Conservation (phyloP, 1,140 invertebrate genomes). For the Diachasma alloeum region DNA sequence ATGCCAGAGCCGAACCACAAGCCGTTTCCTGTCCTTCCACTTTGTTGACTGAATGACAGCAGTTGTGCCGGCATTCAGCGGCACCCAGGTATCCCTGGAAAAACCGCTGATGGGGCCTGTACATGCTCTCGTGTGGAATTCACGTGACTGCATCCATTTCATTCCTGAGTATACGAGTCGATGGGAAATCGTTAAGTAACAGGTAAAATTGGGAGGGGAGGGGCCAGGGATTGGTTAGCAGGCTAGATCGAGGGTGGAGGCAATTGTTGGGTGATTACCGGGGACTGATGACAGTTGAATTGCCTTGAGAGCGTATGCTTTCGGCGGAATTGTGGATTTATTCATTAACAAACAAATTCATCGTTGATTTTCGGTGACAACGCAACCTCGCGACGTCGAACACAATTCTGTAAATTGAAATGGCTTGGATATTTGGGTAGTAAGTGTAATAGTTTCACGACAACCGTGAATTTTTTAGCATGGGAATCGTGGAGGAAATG, state of each 20-base stretch:
- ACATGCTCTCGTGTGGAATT: neutral
- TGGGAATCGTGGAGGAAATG: too few relatives aligned
- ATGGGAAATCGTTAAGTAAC: slow-evolving; percentile 36
- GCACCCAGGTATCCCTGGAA: slow-evolving; percentile 44
- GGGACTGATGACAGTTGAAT: neutral
- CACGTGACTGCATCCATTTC: neutral
- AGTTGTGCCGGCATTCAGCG: slow-evolving; percentile 14
- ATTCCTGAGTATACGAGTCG: slow-evolving; percentile 8
- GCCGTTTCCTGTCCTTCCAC: slow-evolving; percentile 57
- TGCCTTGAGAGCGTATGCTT: neutral
- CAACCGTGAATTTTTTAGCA: too few relatives aligned
- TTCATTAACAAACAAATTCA: too few relatives aligned
- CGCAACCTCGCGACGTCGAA: too few relatives aligned
- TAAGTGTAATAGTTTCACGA: too few relatives aligned
- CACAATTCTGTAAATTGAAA: too few relatives aligned
- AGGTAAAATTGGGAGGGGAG: neutral
- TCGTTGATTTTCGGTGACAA: too few relatives aligned
- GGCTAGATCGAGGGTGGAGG: neutral
- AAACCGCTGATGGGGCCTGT: slow-evolving; percentile 56
- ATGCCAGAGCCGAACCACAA: slow-evolving; percentile 59
- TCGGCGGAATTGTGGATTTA: too few relatives aligned
- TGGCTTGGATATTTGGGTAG: too few relatives aligned
- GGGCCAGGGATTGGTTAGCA: too few relatives aligned
- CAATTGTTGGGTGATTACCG: neutral
- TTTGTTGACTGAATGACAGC: slow-evolving; percentile 61